phyloP scores from a whole-genome alignment of 2,113 vertebrate species.

The Poecile atricapillus region DNA sequence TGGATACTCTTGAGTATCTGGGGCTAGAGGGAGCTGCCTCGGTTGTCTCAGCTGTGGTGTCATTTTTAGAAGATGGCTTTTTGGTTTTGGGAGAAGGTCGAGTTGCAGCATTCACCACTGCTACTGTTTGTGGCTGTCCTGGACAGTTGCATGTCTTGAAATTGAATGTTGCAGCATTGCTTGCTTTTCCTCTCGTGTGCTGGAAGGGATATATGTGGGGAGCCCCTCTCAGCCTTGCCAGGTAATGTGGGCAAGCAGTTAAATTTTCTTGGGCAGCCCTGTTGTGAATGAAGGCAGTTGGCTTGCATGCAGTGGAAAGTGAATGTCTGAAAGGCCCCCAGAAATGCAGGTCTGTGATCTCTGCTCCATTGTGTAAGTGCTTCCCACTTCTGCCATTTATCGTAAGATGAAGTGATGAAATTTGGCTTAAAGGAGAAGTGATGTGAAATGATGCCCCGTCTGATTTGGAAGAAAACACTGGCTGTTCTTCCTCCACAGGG shows the following conservation, averaged over 20 bases:
- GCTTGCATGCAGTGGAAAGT: background rate
- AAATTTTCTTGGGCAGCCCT: background rate
- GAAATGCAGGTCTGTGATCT: background rate
- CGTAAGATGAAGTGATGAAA: background rate
- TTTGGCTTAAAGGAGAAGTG: background rate
- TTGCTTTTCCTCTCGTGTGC: accelerated
- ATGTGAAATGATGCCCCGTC: background rate
- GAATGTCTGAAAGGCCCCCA: background rate
- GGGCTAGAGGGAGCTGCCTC: background rate
- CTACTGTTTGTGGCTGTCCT: background rate
- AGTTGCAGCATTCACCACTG: background rate
- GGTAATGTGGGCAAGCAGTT: background rate
- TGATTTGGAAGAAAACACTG: background rate
- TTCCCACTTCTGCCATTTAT: background rate
- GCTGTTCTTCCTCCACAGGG: background rate
- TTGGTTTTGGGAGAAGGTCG: background rate
- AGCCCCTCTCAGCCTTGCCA: background rate
- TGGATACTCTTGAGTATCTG: background rate
- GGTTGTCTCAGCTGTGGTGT: background rate
- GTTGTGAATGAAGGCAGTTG: background rate
- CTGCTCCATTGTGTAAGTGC: background rate
- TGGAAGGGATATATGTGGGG: background rate
- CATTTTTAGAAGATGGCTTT: background rate
- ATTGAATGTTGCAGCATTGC: accelerated
- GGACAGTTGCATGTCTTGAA: background rate